Evolutionary conservation across 30 jellyfish, hydroid and myxozoan genomes (phyloP), one percentile per base, ranked within the genome.

Genomic region (Hydractinia echinata): DNA sequence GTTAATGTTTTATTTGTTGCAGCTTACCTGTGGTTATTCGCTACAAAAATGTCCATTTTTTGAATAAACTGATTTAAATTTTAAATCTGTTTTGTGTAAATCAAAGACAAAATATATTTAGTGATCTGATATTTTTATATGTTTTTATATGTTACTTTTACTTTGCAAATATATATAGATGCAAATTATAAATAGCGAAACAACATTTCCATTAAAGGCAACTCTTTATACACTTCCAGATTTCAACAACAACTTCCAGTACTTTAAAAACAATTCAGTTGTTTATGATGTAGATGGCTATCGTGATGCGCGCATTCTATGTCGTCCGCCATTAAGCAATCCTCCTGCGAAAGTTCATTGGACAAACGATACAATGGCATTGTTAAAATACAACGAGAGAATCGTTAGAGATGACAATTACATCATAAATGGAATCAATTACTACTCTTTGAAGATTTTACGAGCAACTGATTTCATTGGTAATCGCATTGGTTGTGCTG

Each of bases 261-360:
- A 64, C 39, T n/a, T 51, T 6, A 64, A 64, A 64, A 7, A 44
- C 19, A 64, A n/a, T 6, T 44, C 74, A 64, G 51, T 6, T 64
- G 74, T 72, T 10, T 72, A 72, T 72, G 53, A 72, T 4, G 14
- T 21, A n/a, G 4, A 48, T 7, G 8, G 56, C 8, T 7, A 7
- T 7, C 49, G 56, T n/a, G 84, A 76, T 54, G 73, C 50, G 18
- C 76, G 76, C 8, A 50, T 76, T 51, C 49, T 76, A 10, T 76
- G 84, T 76, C 10, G 10, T 8, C 84, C 84, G 0, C 84, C 84
- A 10, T 15, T 15, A 55, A 76, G 84, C 54, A 49, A 76, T 55
- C 84, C 84, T 14, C 82, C 81, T 18, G 84, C 84, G 15, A 76
- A 51, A 76, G 84, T 76, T 16, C 49, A 4, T 5, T 76, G 84